Conservation (phyloP, 2,113 vertebrate genomes). For the Galemys pyrenaicus region DNA sequence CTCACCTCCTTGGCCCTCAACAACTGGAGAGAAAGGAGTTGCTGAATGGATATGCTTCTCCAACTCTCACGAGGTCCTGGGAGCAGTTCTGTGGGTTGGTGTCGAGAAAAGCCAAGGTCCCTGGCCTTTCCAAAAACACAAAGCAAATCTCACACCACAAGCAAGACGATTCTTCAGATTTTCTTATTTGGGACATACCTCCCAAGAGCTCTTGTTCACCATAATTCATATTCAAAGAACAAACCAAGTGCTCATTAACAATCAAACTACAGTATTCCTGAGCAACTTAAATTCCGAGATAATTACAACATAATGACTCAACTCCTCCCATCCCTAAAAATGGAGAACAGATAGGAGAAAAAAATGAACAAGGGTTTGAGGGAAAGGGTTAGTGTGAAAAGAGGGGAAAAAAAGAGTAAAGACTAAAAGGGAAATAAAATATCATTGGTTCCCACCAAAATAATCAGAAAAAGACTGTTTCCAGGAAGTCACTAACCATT, state of each 20-base stretch:
- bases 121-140: neutral
- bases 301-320: slow-evolving; percentile 83
- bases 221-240: slow-evolving; percentile 81
- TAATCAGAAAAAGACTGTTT: slow-evolving; percentile 20
- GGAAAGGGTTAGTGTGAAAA: neutral
- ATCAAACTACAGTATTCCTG: slow-evolving; percentile 79
- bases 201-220: slow-evolving; percentile 78
- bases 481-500: neutral
- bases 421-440: slow-evolving; percentile 73
- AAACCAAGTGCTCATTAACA: slow-evolving; percentile 84
- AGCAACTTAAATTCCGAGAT: slow-evolving; percentile 80
- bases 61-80: neutral
- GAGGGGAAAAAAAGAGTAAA: neutral
- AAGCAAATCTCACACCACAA: neutral
- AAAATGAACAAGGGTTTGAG: neutral
- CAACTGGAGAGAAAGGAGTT: neutral
- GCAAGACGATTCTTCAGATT: neutral
- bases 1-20: neutral
- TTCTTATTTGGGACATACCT: slow-evolving; percentile 64
- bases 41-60: neutral
- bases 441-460: slow-evolving; percentile 68
- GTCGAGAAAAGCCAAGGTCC: neutral
- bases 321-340: slow-evolving; percentile 77
- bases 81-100: neutral
- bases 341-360: slow-evolving; percentile 58